Evolutionary conservation across 2,113 vertebrate species (phyloP).

Genomic region (Lophura nycthemera): DNA sequence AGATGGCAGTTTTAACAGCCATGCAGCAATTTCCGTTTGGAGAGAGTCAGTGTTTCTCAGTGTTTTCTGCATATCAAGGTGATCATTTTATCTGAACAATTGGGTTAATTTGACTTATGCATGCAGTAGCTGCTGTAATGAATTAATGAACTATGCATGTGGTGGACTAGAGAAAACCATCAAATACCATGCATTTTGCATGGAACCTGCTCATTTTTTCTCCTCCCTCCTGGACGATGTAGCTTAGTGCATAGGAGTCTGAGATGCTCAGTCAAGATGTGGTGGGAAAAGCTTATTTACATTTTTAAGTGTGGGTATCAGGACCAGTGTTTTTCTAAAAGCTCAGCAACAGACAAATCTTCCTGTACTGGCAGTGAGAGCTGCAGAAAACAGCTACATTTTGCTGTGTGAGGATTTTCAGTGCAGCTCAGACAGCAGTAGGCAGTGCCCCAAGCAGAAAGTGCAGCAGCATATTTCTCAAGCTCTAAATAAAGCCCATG

Average conservation of each 20-base stretch:
- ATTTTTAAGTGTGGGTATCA: not conserved
- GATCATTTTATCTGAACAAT: constrained; percentile 1
- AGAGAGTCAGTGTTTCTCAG: not conserved
- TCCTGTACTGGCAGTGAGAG: not conserved
- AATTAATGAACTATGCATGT: constrained; percentile 49
- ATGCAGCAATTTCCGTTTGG: not conserved
- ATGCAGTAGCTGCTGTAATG: constrained; percentile 34
- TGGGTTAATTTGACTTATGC: constrained; percentile 20
- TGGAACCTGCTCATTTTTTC: not conserved
- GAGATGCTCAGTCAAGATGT: not conserved
- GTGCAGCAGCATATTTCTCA: accelerated
- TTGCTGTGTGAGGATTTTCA: not conserved
- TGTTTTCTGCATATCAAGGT: not conserved
- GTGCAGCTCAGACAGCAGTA: not conserved
- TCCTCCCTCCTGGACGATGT: not conserved
- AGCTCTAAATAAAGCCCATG: not conserved
- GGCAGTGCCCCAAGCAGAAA: not conserved
- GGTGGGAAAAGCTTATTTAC: not conserved
- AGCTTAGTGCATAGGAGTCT: not conserved
- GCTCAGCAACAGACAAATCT: not conserved
- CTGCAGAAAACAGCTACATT: not conserved
- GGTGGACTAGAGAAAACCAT: constrained; percentile 42
- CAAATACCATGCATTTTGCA: constrained; percentile 52
- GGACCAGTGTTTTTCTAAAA: not conserved
- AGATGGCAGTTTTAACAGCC: not conserved